Conservation (phyloP, 2,888 invertebrate genomes). For the Cryptosula pallasiana region DNA sequence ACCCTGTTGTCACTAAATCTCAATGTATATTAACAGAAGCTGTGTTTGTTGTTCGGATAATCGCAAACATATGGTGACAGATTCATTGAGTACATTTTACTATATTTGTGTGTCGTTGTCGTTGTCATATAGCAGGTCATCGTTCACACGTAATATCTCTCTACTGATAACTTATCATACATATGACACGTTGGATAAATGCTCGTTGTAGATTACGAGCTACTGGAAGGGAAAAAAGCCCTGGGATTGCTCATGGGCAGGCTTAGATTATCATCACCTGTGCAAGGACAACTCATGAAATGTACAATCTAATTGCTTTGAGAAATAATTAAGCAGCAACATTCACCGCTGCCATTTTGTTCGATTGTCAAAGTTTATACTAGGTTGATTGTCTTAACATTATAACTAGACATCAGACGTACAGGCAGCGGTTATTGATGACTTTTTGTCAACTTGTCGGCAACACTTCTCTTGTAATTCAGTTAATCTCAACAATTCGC, state of each 20-base stretch:
- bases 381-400: no score
- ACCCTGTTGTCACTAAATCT: no score
- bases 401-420: no score
- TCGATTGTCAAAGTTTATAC: slow-evolving; percentile 4
- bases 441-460: not conserved
- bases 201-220: no score
- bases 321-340: slow-evolving; percentile 15
- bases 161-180: no score
- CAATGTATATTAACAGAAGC: no score
- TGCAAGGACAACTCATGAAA: slow-evolving; percentile 16
- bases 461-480: no score
- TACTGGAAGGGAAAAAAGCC: no score
- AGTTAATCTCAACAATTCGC: not conserved
- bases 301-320: slow-evolving; percentile 19
- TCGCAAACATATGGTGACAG: not conserved
- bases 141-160: not conserved
- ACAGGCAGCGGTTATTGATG: not conserved
- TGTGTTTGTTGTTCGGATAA: not conserved
- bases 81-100: no score
- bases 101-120: no score
- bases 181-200: no score
- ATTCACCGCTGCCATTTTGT: slow-evolving; percentile 6
- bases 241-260: no score
- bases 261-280: not conserved
- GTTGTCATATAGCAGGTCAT: not conserved